Evolutionary conservation across 2,888 invertebrate genomes (phyloP).

Genomic region (Lithophane semibrunnea): DNA sequence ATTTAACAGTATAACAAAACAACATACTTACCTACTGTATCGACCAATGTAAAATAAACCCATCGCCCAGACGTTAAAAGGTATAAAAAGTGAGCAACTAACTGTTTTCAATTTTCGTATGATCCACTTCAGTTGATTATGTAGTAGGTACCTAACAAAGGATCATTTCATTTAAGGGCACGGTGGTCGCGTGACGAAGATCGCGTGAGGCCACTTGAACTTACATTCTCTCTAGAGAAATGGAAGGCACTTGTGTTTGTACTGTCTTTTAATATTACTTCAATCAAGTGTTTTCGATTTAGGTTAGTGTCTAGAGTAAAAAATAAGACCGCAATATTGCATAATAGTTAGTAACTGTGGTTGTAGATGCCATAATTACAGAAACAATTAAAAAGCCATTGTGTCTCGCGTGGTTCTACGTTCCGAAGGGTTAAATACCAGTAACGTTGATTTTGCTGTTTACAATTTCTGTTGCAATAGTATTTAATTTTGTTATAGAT

Average conservation of each 20-base stretch:
- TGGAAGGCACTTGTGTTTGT: slow-evolving; percentile 58
- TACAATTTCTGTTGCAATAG: background rate
- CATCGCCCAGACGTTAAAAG: background rate
- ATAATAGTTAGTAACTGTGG: background rate
- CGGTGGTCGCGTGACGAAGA: slow-evolving; percentile 57
- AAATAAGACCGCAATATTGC: background rate
- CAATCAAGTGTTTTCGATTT: slow-evolving; percentile 52
- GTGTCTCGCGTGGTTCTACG: too few relatives aligned
- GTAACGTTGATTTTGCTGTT: background rate
- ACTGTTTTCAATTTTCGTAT: slow-evolving; percentile 63
- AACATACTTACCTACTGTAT: background rate
- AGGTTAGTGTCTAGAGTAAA: slow-evolving; percentile 18
- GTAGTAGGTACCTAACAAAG: slow-evolving; percentile 43
- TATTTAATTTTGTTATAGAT: background rate
- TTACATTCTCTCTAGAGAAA: slow-evolving; percentile 56
- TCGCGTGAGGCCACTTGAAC: slow-evolving; percentile 57
- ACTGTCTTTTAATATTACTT: slow-evolving; percentile 57
- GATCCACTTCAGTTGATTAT: slow-evolving; percentile 66
- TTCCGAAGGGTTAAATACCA: too few relatives aligned
- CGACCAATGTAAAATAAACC: background rate
- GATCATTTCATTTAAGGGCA: slow-evolving; percentile 57
- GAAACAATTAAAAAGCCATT: too few relatives aligned
- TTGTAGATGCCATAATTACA: too few relatives aligned
- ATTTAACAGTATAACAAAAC: background rate
- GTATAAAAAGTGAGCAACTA: slow-evolving; percentile 40